Evolutionary conservation across 2,113 vertebrate genomes (phyloP).

Genomic region (Mesitornis unicolor): DNA sequence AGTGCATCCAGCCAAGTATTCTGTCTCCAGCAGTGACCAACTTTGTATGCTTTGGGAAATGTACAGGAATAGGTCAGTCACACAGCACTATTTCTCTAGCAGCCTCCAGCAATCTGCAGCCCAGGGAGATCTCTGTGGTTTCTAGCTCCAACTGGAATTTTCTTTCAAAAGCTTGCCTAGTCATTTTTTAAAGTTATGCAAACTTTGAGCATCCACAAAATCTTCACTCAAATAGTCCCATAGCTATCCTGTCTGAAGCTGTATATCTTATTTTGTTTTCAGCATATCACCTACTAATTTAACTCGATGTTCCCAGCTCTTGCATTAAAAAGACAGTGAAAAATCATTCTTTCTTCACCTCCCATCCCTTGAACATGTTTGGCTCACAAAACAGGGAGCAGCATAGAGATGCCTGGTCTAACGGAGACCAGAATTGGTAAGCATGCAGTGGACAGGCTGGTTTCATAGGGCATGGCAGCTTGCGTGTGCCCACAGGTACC

Average conservation of each 20-base stretch:
- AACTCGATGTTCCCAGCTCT: neutral
- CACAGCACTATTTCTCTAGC: neutral
- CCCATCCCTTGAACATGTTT: conserved; percentile 24
- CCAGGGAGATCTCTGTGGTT: neutral
- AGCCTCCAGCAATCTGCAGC: conserved; percentile 13
- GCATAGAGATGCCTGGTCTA: neutral
- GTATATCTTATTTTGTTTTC: conserved; percentile 26
- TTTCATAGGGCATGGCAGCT: neutral
- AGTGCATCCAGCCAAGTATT: neutral
- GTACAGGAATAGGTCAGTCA: neutral
- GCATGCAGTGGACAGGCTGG: neutral
- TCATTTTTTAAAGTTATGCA: neutral
- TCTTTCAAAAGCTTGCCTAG: neutral
- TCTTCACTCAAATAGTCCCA: neutral
- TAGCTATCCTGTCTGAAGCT: neutral
- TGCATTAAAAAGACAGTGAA: conserved; percentile 59
- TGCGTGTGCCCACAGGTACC: neutral
- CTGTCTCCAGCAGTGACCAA: neutral
- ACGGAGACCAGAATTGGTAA: neutral
- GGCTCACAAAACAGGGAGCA: conserved; percentile 32
- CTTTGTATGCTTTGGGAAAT: neutral
- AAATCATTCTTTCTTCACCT: conserved; percentile 44
- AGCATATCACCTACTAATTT: conserved; percentile 42
- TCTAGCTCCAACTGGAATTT: neutral
- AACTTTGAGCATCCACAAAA: neutral